These are phyloP conservation scores for Globodera ellingtonae DNA, from an alignment of 1,140 invertebrate genomes.

Conservation along the genomic window DNA sequence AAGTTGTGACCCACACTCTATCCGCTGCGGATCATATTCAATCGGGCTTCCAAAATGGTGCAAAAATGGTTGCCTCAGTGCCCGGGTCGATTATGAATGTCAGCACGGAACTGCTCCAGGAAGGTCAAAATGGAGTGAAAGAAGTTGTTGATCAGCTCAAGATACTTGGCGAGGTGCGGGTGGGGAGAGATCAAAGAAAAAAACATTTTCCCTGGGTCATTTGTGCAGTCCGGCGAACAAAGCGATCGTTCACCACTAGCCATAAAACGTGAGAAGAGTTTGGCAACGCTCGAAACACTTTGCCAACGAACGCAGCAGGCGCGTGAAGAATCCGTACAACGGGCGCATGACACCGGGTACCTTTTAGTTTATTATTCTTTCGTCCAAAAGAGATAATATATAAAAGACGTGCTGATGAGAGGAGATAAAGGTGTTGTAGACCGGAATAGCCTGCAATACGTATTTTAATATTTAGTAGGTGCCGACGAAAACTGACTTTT, in stretches of 20 bases:
- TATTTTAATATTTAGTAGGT: neutral
- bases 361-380: neutral
- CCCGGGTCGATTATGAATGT: constrained; percentile 53
- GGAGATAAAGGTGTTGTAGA: too few relatives aligned
- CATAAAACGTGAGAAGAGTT: constrained; percentile 59
- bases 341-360: constrained; percentile 31
- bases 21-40: constrained; percentile 63
- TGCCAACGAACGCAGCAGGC: constrained; percentile 57
- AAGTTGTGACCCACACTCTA: constrained; percentile 63
- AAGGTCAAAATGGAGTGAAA: constrained; percentile 47
- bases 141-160: constrained; percentile 46
- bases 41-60: constrained; percentile 57
- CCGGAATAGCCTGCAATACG: neutral
- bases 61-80: constrained; percentile 55
- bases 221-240: constrained; percentile 14
- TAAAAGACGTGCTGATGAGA: neutral
- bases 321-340: constrained; percentile 36
- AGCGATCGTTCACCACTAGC: constrained; percentile 37
- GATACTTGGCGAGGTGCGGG: constrained; percentile 27
- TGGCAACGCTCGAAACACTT: constrained; percentile 59
- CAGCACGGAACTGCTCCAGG: constrained; percentile 50
- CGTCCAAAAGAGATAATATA: neutral
- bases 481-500: neutral
- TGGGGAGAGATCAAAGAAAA: neutral
- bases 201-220: neutral